Base-by-base conservation (phyloP, 2,797 vertebrate genomes). In the Percopsis omiscomaycus region DNA sequence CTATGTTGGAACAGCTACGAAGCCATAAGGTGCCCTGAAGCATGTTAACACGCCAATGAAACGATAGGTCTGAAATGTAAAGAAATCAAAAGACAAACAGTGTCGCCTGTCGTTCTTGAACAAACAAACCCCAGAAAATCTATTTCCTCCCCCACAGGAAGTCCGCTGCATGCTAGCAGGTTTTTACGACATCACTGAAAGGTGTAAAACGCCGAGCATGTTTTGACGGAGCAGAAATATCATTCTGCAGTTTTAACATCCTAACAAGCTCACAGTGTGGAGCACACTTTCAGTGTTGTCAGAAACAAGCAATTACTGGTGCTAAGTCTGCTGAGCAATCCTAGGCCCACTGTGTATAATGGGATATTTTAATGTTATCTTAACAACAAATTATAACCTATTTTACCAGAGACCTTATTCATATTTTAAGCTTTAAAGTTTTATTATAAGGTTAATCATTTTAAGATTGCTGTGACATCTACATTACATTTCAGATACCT, bases 71-170 rank as follows among this genome's bases (percentile, higher is more conserved):
- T 55, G 52, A 73, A 78, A 73, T 61, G 60, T 65, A 67, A 66
- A 74, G 42, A 69, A 59, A 68, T 10, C 22, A 66, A 6, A 58
- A 52, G 49, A 61, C 69, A 74, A 82, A 82, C 55, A 72, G 70
- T 64, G 73, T 73, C n/a, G 49, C 53, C 49, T 71, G 60, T 83
- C 32, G 10, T 72, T 73, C 65, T 76, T 74, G 67, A 80, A 77
- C 67, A 86, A 87, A 85, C 69, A 86, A 84, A 84, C 59, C 55
- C 15, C 4, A 68, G 66, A 29, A 79, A 85, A 85, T 83, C 73
- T 69, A 89, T 87, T 82, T 87, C 80, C 75, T 86, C 81, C 79
- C 75, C 68, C 56, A 79, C 82, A 87, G 79, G 76, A 87, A 78
- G 77, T 83, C 82, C 82, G 81, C 67, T 37, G 9, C 68, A 74